Evolutionary conservation across 2,113 vertebrate species (phyloP), one percentile per base, ranked within the genome.

Genomic region (Oncorhynchus kisutch): DNA sequence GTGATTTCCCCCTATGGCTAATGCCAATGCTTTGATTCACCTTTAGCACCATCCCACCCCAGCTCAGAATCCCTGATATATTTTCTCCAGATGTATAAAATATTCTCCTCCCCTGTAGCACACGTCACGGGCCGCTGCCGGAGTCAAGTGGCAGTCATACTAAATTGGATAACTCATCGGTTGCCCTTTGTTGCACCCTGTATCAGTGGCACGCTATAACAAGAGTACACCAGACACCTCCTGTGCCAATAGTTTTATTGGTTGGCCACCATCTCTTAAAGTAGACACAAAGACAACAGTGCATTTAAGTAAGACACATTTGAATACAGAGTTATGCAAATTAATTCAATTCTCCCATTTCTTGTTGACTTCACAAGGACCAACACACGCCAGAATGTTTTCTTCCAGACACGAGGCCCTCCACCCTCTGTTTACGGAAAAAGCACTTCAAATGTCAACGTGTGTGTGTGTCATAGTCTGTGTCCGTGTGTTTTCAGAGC

Each of bases 401-500:
- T 54, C 51, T 54, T 54, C 4, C 51, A 18, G 51, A 54, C 51
- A 54, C 1, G 14, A 9, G n/a, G n/a, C 18, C 59, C 2, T 62
- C n/a, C 12, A 62, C n/a, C 16, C 59, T 62, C 5, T 62, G n/a
- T 62, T 62, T 62, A 62, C 22, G n/a, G 4, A 62, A 62, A 7
- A 13, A 62, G 59, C 2, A 22, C n/a, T 62, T 7, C n/a, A 62
- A 68, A 20, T 25, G 25, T 14, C 12, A 27, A 27, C 2, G 65
- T 29, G 65, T 67, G 65, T 8, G 57, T 79, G 31, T 39, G 25
- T 45, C 31, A 54, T 57, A 24, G 64, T 67, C 71, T 65, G 9
- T 73, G 67, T 29, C 64, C n/a, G 54, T 72, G 54, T 64, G 82
- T 89, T 87, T 85, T 87, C 79, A 82, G 71, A 72, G 71, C 24